Conservation (phyloP, 1,140 invertebrate genomes). For the Lutraria rhynchaena region DNA sequence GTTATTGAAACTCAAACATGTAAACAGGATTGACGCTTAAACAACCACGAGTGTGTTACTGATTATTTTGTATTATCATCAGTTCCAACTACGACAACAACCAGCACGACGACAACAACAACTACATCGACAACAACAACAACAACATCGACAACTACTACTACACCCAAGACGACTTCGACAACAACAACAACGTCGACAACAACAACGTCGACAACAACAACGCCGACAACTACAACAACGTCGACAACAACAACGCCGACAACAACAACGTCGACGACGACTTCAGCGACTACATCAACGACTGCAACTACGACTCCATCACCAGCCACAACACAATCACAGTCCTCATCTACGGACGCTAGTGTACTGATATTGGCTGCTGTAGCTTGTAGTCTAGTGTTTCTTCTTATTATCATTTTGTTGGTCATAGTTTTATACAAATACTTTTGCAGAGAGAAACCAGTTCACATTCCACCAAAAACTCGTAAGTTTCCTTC, state of each 20-base stretch:
- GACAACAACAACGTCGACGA: not conserved
- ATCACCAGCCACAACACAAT: not conserved
- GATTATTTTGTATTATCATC: too few relatives aligned
- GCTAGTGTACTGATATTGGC: not conserved
- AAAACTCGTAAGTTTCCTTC: conserved; percentile 22
- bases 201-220: not conserved
- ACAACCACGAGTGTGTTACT: too few relatives aligned
- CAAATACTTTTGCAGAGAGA: not conserved
- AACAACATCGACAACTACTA: not conserved
- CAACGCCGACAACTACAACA: not conserved
- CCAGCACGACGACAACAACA: not conserved
- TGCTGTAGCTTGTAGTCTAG: not conserved
- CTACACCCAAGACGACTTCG: not conserved
- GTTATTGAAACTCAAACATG: too few relatives aligned
- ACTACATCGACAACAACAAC: not conserved
- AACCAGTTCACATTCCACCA: not conserved
- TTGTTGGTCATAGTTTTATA: not conserved
- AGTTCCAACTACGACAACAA: not conserved
- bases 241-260: too few relatives aligned
- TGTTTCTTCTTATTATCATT: not conserved
- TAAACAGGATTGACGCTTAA: too few relatives aligned
- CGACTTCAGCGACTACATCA: not conserved
- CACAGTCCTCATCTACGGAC: not conserved
- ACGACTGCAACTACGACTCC: not conserved
- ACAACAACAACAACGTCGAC: not conserved